Conservation (phyloP, 2,113 vertebrate species). For the Amphiprion percula region DNA sequence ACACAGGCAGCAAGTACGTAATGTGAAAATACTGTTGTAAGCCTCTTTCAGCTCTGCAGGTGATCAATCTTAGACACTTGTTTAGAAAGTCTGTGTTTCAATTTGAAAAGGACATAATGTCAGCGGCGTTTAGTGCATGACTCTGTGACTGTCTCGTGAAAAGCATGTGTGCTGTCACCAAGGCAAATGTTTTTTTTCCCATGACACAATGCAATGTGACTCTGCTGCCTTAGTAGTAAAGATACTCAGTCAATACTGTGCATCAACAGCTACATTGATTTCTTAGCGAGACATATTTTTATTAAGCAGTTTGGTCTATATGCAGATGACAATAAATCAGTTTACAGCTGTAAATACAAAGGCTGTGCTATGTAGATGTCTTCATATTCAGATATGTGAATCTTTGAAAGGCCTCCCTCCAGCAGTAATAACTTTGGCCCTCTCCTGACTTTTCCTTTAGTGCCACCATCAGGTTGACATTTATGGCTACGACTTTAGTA, state of each 20-base stretch:
- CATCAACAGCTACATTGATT: background rate
- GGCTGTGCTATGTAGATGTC: no score
- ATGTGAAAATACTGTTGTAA: slow-evolving; percentile 9
- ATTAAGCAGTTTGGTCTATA: no score
- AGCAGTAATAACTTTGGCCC: no score
- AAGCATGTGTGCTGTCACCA: background rate
- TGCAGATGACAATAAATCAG: no score
- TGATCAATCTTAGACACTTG: background rate
- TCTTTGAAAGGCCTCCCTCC: no score
- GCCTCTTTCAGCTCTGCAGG: background rate
- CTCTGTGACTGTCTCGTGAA: background rate
- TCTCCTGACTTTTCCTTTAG: no score
- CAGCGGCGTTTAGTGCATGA: background rate
- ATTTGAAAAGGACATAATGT: slow-evolving; percentile 1
- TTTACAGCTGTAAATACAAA: no score
- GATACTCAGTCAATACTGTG: background rate
- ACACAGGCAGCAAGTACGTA: background rate
- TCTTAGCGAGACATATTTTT: no score
- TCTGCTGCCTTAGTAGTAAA: background rate
- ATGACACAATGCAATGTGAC: background rate
- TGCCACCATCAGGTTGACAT: no score
- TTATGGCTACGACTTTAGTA: no score
- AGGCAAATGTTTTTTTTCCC: background rate
- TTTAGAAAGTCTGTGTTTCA: background rate
- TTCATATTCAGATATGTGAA: no score